Percentiles rank a stretch among this genome's conserved stretches.
phyloP scores from a whole-genome alignment of 2,888 invertebrate genomes.

The Nomada goodeniana region DNA sequence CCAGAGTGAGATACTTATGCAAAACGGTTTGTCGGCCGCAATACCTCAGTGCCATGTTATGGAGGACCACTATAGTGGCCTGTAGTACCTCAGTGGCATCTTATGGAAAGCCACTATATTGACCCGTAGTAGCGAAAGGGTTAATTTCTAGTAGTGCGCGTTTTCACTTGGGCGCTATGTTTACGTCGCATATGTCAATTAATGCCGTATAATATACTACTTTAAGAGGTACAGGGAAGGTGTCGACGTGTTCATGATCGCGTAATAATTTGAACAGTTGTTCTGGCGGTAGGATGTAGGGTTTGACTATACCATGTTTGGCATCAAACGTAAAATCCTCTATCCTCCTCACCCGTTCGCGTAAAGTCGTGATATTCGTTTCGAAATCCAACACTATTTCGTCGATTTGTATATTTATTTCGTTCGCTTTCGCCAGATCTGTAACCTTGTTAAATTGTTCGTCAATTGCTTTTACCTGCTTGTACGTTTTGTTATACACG shows the following conservation, averaged over 20 bases:
- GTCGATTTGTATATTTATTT: conserved; percentile 4
- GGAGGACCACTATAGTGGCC: background rate
- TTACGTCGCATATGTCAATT: background rate
- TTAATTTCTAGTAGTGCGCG: background rate
- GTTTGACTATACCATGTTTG: background rate
- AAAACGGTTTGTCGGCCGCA: background rate
- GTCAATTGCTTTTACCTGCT: background rate
- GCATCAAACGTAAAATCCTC: background rate
- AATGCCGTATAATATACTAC: background rate
- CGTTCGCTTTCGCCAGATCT: background rate
- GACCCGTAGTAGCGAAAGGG: conserved; percentile 19
- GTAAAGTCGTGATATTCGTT: no score
- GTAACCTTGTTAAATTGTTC: background rate
- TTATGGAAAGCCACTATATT: background rate
- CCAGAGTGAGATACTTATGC: background rate
- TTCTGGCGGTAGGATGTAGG: background rate
- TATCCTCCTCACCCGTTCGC: background rate
- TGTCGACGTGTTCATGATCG: background rate
- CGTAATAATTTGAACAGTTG: background rate
- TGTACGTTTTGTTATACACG: background rate
- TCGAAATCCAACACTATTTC: background rate
- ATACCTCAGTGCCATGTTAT: background rate
- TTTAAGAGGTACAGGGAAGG: no score
- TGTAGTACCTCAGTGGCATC: background rate
- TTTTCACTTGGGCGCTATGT: background rate